Evolutionary conservation across 2,113 vertebrate genomes (phyloP), one percentile per base, ranked within the genome.

Genomic region (Dolichallabes microphthalmus): DNA sequence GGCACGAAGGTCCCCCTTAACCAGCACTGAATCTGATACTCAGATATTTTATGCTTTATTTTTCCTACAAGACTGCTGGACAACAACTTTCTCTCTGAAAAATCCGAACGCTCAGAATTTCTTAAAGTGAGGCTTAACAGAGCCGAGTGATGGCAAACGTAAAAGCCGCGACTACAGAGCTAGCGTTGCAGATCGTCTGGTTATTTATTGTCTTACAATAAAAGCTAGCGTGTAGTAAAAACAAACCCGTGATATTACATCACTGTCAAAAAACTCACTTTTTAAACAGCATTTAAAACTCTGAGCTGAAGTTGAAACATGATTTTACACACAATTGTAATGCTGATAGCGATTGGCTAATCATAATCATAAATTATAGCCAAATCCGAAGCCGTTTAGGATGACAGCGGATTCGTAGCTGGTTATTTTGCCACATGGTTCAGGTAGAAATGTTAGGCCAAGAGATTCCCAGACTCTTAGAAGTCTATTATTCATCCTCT

Each of bases 381-480:
- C 17, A 22, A 81, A 81, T n/a, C 53, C 9, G 2, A 20, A 22
- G 30, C 30, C 15, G 11, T 22, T 27, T 20, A 35, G 27, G 57
- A 32, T 52, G 73, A 19, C 30, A 63, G 86, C 55, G 7, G 39
- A 45, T 35, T 86, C 85, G 82, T 86, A 88, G 83, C 78, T 88
- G 87, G 75, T 88, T 86, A 87, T 84, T 76, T 89, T 90, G 87
- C 88, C 85, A 63, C 66, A 88, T 82, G 91, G 91, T 93, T 91
- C 88, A 87, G 93, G 93, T 91, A 90, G 91, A 92, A 92, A 87
- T 89, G 89, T 93, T 92, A 92, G 93, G 94, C 93, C 90, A 89
- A 85, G 92, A 95, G 94, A 95, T 94, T 94, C 93, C 92, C 94
- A 94, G 92, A 91, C 93, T 94, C 93, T 95, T 92, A 94, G 92